Evolutionary conservation across 2,888 invertebrate genomes (phyloP).

Genomic region (Drosophila putrida): DNA sequence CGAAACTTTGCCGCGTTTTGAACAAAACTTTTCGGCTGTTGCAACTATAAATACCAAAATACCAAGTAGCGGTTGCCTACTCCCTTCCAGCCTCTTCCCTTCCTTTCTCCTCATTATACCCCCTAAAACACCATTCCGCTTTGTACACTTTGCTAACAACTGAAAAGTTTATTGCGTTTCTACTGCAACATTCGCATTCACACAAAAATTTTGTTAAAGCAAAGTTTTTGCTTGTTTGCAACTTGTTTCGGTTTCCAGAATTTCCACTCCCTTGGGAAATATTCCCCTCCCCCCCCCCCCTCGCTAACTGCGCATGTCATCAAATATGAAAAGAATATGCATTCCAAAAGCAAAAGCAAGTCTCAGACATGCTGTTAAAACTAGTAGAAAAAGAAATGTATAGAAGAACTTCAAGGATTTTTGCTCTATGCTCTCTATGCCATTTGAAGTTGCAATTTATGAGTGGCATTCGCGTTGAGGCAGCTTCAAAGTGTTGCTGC

Average conservation of each 20-base stretch:
- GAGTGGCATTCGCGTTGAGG: slow-evolving; percentile 35
- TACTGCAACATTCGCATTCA: slow-evolving; percentile 57
- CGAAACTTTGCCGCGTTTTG: slow-evolving; percentile 21
- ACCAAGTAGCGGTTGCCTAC: slow-evolving; percentile 44
- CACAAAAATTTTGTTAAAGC: slow-evolving; percentile 45
- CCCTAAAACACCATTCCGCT: neutral
- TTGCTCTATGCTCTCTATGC: slow-evolving; percentile 42
- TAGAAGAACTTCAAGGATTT: slow-evolving; percentile 34
- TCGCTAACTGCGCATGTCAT: slow-evolving; percentile 58
- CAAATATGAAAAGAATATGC: slow-evolving; percentile 66
- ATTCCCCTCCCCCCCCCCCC: neutral
- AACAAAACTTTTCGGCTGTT: slow-evolving; percentile 30
- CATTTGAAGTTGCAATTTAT: slow-evolving; percentile 58
- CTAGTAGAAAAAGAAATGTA: slow-evolving; percentile 33
- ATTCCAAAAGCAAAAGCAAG: slow-evolving; percentile 26
- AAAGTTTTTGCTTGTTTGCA: slow-evolving; percentile 73
- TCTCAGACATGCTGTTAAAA: slow-evolving; percentile 41
- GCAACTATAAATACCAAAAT: slow-evolving; percentile 33
- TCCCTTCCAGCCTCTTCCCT: neutral
- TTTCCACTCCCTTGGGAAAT: neutral
- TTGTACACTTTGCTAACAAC: slow-evolving; percentile 16
- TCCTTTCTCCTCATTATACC: neutral
- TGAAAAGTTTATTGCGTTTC: slow-evolving; percentile 57
- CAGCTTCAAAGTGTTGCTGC: slow-evolving; percentile 12
- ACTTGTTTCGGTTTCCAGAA: slow-evolving; percentile 66